Evolutionary conservation across 2,888 invertebrate genomes (phyloP), one percentile per base, ranked within the genome.

Genomic region (Pecten maximus): DNA sequence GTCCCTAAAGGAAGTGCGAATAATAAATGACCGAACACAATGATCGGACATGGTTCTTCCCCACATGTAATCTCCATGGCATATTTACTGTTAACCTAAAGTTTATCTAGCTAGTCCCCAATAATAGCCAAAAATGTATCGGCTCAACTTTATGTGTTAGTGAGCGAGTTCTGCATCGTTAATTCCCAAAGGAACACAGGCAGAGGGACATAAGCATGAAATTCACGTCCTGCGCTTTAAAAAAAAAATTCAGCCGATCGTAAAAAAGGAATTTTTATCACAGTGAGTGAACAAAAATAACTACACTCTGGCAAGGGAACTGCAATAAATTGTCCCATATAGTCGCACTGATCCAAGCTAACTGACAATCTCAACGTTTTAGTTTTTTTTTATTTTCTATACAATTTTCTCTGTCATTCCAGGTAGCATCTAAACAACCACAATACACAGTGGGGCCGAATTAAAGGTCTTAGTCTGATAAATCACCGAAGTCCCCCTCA

Each of bases 401-500:
- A 74, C 74, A 74, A 74, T 74, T 74, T 74, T 74, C 74, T 74
- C 74, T 35, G 74, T 74, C 74, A 74, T 74, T 74, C 74, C 74
- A 74, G 74, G 74, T 74, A 74, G 74, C 74, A 74, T 74, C 74
- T 74, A 74, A 74, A 28, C 10, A 28, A 6, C 35, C 74, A 74
- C 74, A 74, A 74, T 74, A 74, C 74, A 74, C 74, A 74, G 74
- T 74, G 10, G 88, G 87, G 89, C 89, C 40, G 92, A 93, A 92
- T 93, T 92, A 91, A 92, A 92, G 93, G 92, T 89, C 90, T 91
- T 89, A 89, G 88, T 40, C 88, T 44, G 90, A 93, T 92, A 93
- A 92, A 93, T 93, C 93, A 93, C 86, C 44, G 8, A 12, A 28
- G 50, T 28, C 88, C 88, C 74, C 74, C 74, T 74, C 74, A 74